Conservation (phyloP, 2,113 vertebrate species). For the Aegotheles bennettii region DNA sequence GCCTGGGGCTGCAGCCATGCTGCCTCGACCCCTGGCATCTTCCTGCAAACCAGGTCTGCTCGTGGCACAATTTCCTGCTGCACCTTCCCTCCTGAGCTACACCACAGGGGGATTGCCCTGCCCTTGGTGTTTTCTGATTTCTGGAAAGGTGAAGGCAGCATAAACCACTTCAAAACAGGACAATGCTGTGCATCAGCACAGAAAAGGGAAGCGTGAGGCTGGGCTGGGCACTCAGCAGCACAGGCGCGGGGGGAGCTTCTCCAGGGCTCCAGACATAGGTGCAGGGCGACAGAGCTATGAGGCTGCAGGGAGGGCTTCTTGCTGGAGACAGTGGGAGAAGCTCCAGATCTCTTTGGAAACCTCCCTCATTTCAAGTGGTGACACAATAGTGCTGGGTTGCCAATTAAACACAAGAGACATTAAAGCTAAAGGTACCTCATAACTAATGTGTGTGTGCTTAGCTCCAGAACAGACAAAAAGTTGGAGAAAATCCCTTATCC, state of each 20-base stretch:
- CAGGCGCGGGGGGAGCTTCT: accelerated
- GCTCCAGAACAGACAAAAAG: neutral
- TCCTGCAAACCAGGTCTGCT: neutral
- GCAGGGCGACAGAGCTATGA: accelerated
- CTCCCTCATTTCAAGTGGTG: neutral
- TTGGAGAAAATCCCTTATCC: neutral
- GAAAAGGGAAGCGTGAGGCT: neutral
- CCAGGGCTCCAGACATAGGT: accelerated
- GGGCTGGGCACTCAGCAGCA: neutral
- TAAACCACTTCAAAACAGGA: neutral
- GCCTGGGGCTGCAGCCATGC: neutral
- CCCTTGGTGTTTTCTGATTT: neutral
- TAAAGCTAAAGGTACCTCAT: neutral
- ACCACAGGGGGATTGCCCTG: neutral
- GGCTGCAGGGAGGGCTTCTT: neutral
- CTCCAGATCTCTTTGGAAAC: neutral
- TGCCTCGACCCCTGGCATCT: neutral
- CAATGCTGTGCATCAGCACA: neutral
- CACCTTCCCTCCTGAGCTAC: neutral
- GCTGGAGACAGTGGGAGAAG: neutral
- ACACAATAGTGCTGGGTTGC: neutral
- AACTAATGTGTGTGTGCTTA: neutral
- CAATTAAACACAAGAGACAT: neutral
- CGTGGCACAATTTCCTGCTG: accelerated
- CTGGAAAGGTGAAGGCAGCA: neutral